phyloP scores from a whole-genome alignment of 2,113 vertebrate genomes.

The Campylomormyrus tamandua region DNA sequence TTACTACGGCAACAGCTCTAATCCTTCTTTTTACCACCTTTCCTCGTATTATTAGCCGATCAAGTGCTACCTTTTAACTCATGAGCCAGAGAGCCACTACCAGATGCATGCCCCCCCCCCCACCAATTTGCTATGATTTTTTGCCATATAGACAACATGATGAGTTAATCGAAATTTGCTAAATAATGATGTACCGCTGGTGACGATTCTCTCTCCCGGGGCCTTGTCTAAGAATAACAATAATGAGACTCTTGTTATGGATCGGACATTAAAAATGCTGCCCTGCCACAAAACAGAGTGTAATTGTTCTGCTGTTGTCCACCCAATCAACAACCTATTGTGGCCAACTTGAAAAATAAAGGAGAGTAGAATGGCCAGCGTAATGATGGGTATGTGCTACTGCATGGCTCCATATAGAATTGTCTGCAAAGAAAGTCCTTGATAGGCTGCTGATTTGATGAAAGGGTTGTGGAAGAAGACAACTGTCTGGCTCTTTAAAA shows the following conservation, averaged over 20 bases:
- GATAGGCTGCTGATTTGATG: conserved; percentile 88
- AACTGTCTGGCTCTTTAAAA: conserved; percentile 72
- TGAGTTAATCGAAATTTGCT: conserved; percentile 97
- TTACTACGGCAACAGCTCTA: conserved; percentile 98
- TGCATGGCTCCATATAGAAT: conserved; percentile 77
- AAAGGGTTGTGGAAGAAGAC: conserved; percentile 79
- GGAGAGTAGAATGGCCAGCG: conserved; percentile 81
- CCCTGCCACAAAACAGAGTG: conserved; percentile 87
- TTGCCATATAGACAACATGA: conserved; percentile 85
- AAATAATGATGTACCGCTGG: conserved; percentile 92
- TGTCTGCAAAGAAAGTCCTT: conserved; percentile 83
- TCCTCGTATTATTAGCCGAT: conserved; percentile 86
- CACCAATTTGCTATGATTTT: conserved; percentile 92
- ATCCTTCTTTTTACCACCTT: conserved; percentile 91
- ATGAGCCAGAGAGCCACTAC: conserved; percentile 75
- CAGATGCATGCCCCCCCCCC: conserved; percentile 61
- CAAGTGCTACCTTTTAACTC: conserved; percentile 95
- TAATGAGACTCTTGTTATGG: conserved; percentile 97
- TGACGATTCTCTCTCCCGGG: conserved; percentile 84
- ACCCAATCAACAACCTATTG: conserved; percentile 99
- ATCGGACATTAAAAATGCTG: conserved; percentile 87
- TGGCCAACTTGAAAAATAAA: conserved; percentile 90
- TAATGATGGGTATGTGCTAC: conserved; percentile 90
- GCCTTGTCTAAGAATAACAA: conserved; percentile 93
- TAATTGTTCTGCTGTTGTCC: conserved; percentile 94